phyloP scores from a whole-genome alignment of 2,113 vertebrate species.

The Chaetorhynchus papuensis region DNA sequence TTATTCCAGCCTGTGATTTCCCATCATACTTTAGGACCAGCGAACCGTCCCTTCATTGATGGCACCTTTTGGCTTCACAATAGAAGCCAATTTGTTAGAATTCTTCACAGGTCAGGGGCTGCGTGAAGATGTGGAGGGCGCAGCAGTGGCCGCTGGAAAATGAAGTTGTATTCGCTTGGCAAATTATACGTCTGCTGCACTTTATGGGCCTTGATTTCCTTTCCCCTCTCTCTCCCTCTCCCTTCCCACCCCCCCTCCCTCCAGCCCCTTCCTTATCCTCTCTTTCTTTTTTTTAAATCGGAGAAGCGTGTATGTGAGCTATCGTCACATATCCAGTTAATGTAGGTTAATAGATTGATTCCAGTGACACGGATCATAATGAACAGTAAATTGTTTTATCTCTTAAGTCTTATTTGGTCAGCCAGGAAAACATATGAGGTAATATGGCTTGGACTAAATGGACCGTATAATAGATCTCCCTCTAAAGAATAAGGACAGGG shows the following conservation, averaged over 20 bases:
- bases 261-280: constrained; percentile 1
- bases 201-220: constrained; percentile 88
- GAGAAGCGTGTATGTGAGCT: constrained; percentile 74
- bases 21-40: constrained; percentile 97
- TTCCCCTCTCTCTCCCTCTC: constrained; percentile 44
- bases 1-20: constrained; percentile 88
- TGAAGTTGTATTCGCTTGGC: constrained; percentile 92
- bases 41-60: constrained; percentile 96
- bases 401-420: constrained; percentile 99
- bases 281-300: constrained; percentile 65
- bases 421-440: constrained; percentile 99
- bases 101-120: constrained; percentile 99
- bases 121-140: constrained; percentile 85
- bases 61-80: constrained; percentile 99
- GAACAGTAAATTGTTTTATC: constrained; percentile 99
- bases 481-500: constrained; percentile 95
- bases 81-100: constrained; percentile 99
- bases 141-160: constrained; percentile 85
- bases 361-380: constrained; percentile 99
- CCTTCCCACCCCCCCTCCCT: background rate
- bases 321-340: constrained; percentile 94
- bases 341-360: constrained; percentile 99
- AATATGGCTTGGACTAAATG: constrained; percentile 99
- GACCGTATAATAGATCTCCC: constrained; percentile 99
- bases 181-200: constrained; percentile 93